Conservation (phyloP, 2,888 invertebrate genomes). For the Amphiduros pacificus region DNA sequence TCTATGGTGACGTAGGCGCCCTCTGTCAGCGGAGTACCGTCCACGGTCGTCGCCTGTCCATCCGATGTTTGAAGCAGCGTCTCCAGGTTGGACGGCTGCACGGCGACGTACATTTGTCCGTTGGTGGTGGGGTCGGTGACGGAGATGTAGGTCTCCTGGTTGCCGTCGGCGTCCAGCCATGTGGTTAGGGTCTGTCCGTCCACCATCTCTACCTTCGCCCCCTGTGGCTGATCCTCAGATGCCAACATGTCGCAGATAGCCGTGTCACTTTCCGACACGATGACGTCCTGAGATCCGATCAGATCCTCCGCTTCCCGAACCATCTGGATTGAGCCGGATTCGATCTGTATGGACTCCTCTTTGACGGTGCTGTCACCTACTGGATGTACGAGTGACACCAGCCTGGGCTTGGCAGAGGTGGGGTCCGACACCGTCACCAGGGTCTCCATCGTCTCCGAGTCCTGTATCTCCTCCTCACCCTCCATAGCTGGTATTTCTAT, state of each 20-base stretch:
- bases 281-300: neutral
- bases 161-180: neutral
- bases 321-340: neutral
- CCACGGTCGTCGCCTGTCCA: neutral
- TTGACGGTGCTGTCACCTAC: too few species aligned
- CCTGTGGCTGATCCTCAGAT: too few species aligned
- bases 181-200: too few species aligned
- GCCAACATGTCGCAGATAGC: too few species aligned
- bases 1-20: constrained; percentile 7
- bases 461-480: neutral
- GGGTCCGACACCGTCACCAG: constrained; percentile 12
- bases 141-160: constrained; percentile 6
- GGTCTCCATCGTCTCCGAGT: constrained; percentile 10
- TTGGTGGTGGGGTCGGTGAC: constrained; percentile 17
- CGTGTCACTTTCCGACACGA: neutral
- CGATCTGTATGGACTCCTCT: too few species aligned
- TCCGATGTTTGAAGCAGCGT: constrained; percentile 9
- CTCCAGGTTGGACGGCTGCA: constrained; percentile 12
- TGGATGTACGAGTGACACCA: constrained; percentile 13
- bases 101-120: constrained; percentile 13
- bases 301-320: neutral
- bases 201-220: too few species aligned
- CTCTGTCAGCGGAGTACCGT: neutral
- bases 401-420: neutral
- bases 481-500: constrained; percentile 1